Percentiles rank a stretch among this genome's conserved stretches.
Evolutionary conservation across 1,140 invertebrate genomes (phyloP).

Genomic region (Papilio polyxenes): DNA sequence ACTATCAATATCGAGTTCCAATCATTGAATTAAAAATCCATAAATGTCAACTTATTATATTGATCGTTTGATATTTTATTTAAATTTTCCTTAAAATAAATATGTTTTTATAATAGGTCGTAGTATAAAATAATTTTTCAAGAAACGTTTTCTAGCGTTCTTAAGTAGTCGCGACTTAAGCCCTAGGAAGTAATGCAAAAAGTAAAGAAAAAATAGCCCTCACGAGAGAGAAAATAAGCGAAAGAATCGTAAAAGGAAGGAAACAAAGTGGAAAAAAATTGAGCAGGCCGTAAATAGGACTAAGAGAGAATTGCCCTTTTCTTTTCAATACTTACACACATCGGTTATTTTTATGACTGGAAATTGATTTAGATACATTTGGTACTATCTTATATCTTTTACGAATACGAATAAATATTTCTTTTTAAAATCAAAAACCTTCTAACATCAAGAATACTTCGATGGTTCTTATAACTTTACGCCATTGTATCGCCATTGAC

Average conservation of each 20-base stretch:
- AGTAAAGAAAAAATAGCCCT: background rate
- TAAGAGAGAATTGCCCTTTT: background rate
- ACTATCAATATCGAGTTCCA: background rate
- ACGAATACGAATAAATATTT: too few relatives aligned
- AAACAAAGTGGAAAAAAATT: background rate
- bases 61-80: background rate
- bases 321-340: background rate
- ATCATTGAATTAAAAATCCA: too few relatives aligned
- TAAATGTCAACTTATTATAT: background rate
- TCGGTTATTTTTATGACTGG: too few relatives aligned
- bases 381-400: too few relatives aligned
- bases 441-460: too few relatives aligned
- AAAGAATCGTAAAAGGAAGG: background rate
- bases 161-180: background rate
- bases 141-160: background rate
- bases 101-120: background rate
- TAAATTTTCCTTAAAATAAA: background rate
- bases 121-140: background rate
- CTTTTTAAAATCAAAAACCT: too few relatives aligned
- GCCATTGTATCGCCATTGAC: too few relatives aligned
- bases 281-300: background rate
- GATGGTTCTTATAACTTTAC: too few relatives aligned
- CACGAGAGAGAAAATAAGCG: background rate
- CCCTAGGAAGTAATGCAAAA: constrained; percentile 8
- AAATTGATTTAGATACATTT: too few relatives aligned